A percentile compares a stretch with the other conserved stretches of the same genome.
Evolutionary conservation across 2,888 invertebrate genomes (phyloP).

Genomic region (Hemicrepidius hirtus): DNA sequence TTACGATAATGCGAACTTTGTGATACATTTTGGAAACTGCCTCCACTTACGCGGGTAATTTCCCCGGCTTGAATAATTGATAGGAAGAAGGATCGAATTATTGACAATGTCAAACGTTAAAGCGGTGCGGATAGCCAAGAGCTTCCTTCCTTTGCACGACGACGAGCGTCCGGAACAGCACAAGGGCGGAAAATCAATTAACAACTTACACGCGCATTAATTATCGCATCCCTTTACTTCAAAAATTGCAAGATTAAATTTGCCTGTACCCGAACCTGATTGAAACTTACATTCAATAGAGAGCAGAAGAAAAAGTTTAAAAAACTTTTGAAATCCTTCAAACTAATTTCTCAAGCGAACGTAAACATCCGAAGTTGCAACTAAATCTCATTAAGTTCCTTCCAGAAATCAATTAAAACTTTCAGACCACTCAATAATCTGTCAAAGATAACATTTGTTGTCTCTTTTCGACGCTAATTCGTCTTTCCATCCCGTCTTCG

Average conservation of each 20-base stretch:
- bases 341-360: slow-evolving; percentile 55
- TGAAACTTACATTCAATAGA: background rate
- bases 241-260: slow-evolving; percentile 2
- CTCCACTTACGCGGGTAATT: slow-evolving; percentile 3
- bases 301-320: background rate
- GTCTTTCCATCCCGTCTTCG: background rate
- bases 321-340: slow-evolving; percentile 50
- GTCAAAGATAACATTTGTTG: slow-evolving; percentile 60
- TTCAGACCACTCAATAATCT: slow-evolving; percentile 60
- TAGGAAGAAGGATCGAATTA: slow-evolving; percentile 6
- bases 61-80: background rate
- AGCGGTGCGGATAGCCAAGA: background rate
- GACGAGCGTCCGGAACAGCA: background rate
- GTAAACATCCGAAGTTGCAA: slow-evolving; percentile 53
- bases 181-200: slow-evolving; percentile 5
- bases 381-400: slow-evolving; percentile 63
- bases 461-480: slow-evolving; percentile 33
- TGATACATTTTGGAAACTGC: background rate
- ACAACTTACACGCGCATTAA: slow-evolving; percentile 1
- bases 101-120: slow-evolving; percentile 5
- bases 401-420: slow-evolving; percentile 63
- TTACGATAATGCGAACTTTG: slow-evolving; percentile 12
- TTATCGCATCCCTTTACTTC: background rate
- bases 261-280: background rate
- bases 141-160: slow-evolving; percentile 7